Evolutionary conservation across 2,113 vertebrate genomes (phyloP).

Genomic region (Mobula hypostoma): DNA sequence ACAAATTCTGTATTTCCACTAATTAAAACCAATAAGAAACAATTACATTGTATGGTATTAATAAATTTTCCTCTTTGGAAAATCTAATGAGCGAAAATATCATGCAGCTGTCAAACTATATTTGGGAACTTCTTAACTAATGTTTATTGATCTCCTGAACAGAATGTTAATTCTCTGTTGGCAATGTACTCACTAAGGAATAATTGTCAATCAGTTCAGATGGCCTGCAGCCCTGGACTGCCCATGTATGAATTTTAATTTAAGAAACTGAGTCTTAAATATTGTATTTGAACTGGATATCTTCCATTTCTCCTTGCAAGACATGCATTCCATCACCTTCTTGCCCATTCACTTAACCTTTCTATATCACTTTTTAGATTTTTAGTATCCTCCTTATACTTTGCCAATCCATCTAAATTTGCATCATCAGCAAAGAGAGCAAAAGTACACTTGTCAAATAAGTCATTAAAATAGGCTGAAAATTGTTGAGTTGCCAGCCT

Average conservation of each 20-base stretch:
- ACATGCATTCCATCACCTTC: too few species aligned
- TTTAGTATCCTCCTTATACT: too few species aligned
- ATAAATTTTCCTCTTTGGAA: background rate
- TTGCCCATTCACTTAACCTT: too few species aligned
- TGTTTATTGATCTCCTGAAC: background rate
- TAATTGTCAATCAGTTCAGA: background rate
- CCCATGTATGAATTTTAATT: background rate
- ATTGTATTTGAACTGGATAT: too few species aligned
- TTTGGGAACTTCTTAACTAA: background rate
- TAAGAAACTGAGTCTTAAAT: background rate
- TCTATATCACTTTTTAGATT: too few species aligned
- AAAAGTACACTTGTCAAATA: too few species aligned
- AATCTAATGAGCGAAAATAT: background rate
- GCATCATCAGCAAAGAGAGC: too few species aligned
- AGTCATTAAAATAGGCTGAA: too few species aligned
- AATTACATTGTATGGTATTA: background rate
- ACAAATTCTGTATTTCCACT: background rate
- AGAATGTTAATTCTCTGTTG: background rate
- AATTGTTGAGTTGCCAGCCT: too few species aligned
- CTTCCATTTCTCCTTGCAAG: too few species aligned
- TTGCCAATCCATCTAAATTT: too few species aligned
- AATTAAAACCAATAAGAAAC: background rate
- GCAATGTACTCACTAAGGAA: background rate
- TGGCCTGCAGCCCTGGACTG: background rate
- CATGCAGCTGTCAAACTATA: background rate